Evolutionary conservation across 2,888 invertebrate genomes (phyloP).

Genomic region (Eristalinus sepulchralis): DNA sequence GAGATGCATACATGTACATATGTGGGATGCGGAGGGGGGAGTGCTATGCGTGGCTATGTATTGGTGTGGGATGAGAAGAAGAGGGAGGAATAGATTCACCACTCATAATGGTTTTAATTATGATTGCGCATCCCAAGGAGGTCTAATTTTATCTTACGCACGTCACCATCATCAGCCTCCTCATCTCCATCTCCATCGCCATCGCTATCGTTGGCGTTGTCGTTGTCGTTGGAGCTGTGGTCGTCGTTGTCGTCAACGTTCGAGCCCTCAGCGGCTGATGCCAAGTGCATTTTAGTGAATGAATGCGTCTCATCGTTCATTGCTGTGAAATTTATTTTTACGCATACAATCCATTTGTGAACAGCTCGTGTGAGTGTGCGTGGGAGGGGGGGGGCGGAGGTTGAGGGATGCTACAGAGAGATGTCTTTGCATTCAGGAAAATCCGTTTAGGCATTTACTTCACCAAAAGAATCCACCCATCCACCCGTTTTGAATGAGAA

Average conservation of each 20-base stretch:
- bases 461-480: not conserved
- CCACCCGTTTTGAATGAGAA: not conserved
- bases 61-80: not conserved
- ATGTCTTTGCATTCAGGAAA: constrained; percentile 54
- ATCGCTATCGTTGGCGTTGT: not conserved
- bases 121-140: constrained; percentile 30
- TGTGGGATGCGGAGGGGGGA: not conserved
- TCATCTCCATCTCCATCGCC: not conserved
- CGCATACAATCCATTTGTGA: not conserved
- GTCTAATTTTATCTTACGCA: constrained; percentile 57
- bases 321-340: constrained; percentile 17
- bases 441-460: constrained; percentile 8
- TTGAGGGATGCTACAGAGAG: not conserved
- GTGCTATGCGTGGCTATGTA: not conserved
- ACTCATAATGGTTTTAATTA: constrained; percentile 56
- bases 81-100: not conserved
- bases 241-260: not conserved
- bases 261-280: not conserved
- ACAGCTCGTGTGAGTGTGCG: not conserved
- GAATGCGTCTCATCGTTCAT: not conserved
- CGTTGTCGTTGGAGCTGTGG: not conserved
- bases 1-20: too few relatives aligned
- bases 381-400: not conserved
- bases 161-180: constrained; percentile 19
- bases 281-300: constrained; percentile 46